Evolutionary conservation across 2,888 invertebrate species (phyloP).

Genomic region (Epinotia brunnichana): DNA sequence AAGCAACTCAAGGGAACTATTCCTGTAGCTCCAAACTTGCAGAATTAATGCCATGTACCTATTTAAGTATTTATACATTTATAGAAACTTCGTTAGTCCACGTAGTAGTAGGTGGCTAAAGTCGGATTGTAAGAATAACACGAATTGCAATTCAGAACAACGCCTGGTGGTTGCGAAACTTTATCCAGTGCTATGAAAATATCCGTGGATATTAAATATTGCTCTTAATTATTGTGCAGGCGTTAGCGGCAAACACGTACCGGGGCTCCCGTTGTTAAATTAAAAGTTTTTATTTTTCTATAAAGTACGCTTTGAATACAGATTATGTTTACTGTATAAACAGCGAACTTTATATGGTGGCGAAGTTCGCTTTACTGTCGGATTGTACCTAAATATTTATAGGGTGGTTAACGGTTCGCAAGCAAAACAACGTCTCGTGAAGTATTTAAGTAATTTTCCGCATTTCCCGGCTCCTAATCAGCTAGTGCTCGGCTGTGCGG

Average conservation of each 20-base stretch:
- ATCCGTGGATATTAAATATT: slow-evolving; percentile 50
- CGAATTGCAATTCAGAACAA: slow-evolving; percentile 27
- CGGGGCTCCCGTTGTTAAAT: slow-evolving; percentile 25
- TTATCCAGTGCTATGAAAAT: slow-evolving; percentile 29
- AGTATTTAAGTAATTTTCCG: slow-evolving; percentile 77
- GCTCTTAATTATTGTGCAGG: slow-evolving; percentile 63
- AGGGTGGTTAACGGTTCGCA: slow-evolving; percentile 47
- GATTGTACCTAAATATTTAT: slow-evolving; percentile 64
- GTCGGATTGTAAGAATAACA: slow-evolving; percentile 22
- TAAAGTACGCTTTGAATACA: slow-evolving; percentile 69
- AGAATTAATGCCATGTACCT: slow-evolving; percentile 33
- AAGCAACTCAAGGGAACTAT: slow-evolving; percentile 53
- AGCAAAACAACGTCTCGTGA: slow-evolving; percentile 59
- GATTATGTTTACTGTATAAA: slow-evolving; percentile 70
- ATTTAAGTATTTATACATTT: slow-evolving; percentile 30
- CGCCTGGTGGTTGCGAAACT: slow-evolving; percentile 27
- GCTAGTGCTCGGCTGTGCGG: slow-evolving; percentile 67
- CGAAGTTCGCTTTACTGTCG: slow-evolving; percentile 61
- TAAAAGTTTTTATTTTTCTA: slow-evolving; percentile 42
- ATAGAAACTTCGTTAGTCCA: slow-evolving; percentile 11
- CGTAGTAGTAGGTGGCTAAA: slow-evolving; percentile 11
- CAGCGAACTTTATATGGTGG: slow-evolving; percentile 67
- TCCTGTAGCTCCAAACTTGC: slow-evolving; percentile 45
- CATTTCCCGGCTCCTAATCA: slow-evolving; percentile 71
- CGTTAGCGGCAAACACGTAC: slow-evolving; percentile 50